Evolutionary conservation across 2,888 invertebrate genomes (phyloP).

Genomic region (Stenodema calcarata): DNA sequence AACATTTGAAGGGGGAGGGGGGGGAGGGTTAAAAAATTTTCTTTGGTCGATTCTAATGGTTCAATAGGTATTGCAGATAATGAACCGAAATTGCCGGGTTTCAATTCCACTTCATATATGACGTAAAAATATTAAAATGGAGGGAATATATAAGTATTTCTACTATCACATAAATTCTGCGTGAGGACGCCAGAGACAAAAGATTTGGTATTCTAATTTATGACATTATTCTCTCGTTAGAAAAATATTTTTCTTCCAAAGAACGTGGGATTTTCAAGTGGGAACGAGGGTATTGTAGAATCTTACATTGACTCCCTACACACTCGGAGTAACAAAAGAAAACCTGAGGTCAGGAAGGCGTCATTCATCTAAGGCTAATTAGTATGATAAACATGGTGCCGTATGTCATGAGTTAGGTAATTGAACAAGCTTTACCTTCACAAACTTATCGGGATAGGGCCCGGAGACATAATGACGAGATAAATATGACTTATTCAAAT

Average conservation of each 20-base stretch:
- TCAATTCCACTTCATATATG: no score
- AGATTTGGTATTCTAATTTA: neutral
- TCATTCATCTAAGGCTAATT: constrained; percentile 6
- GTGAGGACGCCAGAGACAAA: no score
- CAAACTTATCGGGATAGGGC: neutral
- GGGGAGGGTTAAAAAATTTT: no score
- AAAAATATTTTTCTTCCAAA: neutral
- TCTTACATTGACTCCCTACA: constrained; percentile 4
- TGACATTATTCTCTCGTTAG: neutral
- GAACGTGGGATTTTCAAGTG: constrained; percentile 16
- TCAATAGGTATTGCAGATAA: no score
- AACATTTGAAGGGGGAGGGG: no score
- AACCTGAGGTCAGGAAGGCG: constrained; percentile 8
- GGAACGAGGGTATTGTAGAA: neutral
- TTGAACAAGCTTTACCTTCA: neutral
- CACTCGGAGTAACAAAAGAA: neutral
- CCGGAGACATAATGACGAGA: neutral
- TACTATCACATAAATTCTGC: no score
- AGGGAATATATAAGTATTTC: no score
- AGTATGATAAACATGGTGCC: constrained; percentile 1
- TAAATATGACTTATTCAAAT: neutral
- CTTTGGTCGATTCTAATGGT: no score
- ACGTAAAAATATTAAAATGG: no score
- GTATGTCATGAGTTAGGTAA: neutral
- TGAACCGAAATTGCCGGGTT: no score